phyloP scores from a whole-genome alignment of 2,797 vertebrate genomes.

The Leucoraja ocellata region DNA sequence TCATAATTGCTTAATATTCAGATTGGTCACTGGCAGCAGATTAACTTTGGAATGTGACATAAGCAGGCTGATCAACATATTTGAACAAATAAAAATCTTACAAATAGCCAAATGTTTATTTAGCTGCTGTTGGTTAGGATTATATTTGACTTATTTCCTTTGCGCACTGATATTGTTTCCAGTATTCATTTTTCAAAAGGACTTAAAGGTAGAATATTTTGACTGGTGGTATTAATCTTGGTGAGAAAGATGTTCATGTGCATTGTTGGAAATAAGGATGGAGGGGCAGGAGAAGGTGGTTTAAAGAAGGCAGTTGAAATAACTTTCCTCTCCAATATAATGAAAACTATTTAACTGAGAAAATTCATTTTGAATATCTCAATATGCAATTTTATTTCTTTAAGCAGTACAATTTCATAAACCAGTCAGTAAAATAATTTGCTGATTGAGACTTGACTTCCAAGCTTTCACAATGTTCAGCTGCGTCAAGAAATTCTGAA shows the following conservation, averaged over 20 bases:
- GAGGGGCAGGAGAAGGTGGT: background rate
- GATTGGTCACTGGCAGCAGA: background rate
- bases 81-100: background rate
- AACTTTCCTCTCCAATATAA: background rate
- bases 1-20: background rate
- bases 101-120: background rate
- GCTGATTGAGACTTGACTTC: background rate
- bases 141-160: background rate
- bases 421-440: background rate
- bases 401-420: background rate
- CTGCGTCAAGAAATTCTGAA: background rate
- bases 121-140: background rate
- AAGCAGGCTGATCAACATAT: background rate
- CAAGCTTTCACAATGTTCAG: background rate
- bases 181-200: background rate
- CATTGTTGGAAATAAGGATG: background rate
- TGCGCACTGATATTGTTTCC: background rate
- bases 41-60: background rate
- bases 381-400: background rate
- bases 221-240: background rate
- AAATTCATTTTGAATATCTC: background rate
- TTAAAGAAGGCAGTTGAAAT: background rate
- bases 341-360: background rate
- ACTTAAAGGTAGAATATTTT: background rate
- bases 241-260: background rate